Evolutionary conservation across 2,797 vertebrate species (phyloP).

Genomic region (Danio kyathit): DNA sequence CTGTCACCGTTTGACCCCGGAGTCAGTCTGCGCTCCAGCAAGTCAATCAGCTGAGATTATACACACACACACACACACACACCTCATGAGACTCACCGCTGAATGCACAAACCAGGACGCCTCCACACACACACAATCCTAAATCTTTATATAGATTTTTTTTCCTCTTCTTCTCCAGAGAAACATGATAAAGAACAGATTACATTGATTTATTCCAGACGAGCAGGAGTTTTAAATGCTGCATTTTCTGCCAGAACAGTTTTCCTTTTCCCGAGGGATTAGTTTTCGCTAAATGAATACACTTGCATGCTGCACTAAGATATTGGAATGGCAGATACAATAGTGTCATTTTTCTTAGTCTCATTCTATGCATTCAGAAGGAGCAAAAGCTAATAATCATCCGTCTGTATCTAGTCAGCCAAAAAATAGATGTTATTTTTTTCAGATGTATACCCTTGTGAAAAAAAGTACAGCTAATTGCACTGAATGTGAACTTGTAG

Average conservation of each 20-base stretch:
- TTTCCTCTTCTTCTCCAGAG: not conserved
- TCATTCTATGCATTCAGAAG: not conserved
- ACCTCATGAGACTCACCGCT: not conserved
- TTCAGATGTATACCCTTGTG: not conserved
- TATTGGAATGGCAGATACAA: conserved; percentile 36
- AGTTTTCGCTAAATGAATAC: conserved; percentile 30
- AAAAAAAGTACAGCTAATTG: not conserved
- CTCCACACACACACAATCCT: conserved; percentile 10
- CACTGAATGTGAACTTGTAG: not conserved
- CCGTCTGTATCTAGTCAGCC: conserved; percentile 21
- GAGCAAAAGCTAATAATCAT: conserved; percentile 23
- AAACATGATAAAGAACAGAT: conserved; percentile 43
- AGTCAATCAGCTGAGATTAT: conserved; percentile 22
- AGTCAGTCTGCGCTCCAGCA: not conserved
- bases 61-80: not conserved
- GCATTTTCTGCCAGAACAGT: conserved; percentile 19
- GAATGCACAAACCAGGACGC: not conserved
- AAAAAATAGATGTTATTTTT: conserved; percentile 14
- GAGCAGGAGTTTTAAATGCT: conserved; percentile 1
- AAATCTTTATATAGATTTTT: conserved; percentile 32
- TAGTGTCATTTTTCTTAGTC: conserved; percentile 29
- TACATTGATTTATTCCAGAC: conserved; percentile 34
- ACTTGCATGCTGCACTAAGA: conserved; percentile 16
- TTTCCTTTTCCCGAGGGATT: not conserved
- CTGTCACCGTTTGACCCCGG: not conserved